phyloP scores from a whole-genome alignment of 2,888 invertebrate genomes.

The Dugesia japonica region DNA sequence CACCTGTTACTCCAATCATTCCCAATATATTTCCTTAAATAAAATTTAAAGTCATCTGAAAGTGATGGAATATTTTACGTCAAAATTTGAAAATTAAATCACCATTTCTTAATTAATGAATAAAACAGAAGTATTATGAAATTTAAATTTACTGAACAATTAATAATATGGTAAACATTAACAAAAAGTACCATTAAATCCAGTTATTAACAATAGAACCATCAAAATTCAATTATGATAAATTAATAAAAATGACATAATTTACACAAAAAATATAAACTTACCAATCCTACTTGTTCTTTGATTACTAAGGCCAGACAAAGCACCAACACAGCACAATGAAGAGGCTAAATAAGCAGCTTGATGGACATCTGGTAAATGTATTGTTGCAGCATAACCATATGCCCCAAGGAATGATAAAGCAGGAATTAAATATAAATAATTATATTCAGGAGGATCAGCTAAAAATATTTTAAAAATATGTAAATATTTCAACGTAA shows the following conservation, averaged over 20 bases:
- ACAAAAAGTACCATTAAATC: too few relatives aligned
- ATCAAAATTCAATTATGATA: too few relatives aligned
- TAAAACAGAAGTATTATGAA: too few relatives aligned
- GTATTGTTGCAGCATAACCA: constrained; percentile 54
- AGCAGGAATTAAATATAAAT: constrained; percentile 61
- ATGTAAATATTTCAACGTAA: too few relatives aligned
- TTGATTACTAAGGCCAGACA: constrained; percentile 70
- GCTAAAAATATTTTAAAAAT: constrained; percentile 46
- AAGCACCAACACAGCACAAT: constrained; percentile 70
- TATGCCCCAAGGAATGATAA: constrained; percentile 48
- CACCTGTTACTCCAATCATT: constrained; percentile 69
- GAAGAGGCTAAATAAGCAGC: constrained; percentile 59
- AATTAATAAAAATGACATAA: constrained; percentile 20
- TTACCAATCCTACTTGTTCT: constrained; percentile 61
- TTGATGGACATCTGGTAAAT: constrained; percentile 61
- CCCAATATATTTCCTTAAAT: constrained; percentile 60
- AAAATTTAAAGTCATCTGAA: too few relatives aligned
- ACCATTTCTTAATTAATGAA: too few relatives aligned
- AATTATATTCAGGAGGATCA: constrained; percentile 71
- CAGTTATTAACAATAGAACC: too few relatives aligned
- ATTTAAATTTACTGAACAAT: too few relatives aligned
- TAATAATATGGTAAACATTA: too few relatives aligned
- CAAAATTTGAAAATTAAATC: too few relatives aligned
- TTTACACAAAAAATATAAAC: background rate
- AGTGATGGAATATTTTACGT: too few relatives aligned